phyloP scores from a whole-genome alignment of 1,140 invertebrate genomes.

The Capitella teleta region DNA sequence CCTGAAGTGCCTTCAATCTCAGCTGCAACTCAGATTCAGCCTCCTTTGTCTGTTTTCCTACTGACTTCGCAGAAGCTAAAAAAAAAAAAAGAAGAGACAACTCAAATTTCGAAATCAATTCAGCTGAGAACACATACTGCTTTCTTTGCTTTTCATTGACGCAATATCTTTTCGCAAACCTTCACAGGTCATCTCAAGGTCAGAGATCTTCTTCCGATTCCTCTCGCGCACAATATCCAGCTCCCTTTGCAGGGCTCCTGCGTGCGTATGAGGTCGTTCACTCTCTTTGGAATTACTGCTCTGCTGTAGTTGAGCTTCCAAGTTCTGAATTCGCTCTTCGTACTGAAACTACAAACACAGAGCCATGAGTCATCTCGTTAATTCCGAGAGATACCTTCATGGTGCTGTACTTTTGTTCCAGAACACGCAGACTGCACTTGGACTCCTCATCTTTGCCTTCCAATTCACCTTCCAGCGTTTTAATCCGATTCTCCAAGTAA shows the following conservation, averaged over 20 bases:
- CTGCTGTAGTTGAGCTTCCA: slow-evolving; percentile 29
- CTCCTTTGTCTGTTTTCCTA: slow-evolving; percentile 12
- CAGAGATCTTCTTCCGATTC: slow-evolving; percentile 23
- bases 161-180: slow-evolving; percentile 23
- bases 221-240: slow-evolving; percentile 29
- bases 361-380: not conserved
- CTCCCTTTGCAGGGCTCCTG: slow-evolving; percentile 30
- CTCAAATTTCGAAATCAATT: not conserved
- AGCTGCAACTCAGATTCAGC: slow-evolving; percentile 20
- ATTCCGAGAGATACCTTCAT: slow-evolving; percentile 31
- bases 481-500: slow-evolving; percentile 29
- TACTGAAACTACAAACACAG: slow-evolving; percentile 26
- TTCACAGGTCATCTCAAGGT: slow-evolving; percentile 23
- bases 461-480: slow-evolving; percentile 31
- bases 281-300: slow-evolving; percentile 14
- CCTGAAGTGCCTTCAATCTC: slow-evolving; percentile 20
- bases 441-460: slow-evolving; percentile 27
- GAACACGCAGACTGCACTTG: slow-evolving; percentile 22
- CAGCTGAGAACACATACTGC: slow-evolving; percentile 3
- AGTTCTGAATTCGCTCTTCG: slow-evolving; percentile 32
- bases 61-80: not conserved
- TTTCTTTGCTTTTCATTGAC: slow-evolving; percentile 15
- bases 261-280: slow-evolving; percentile 23
- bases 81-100: too few relatives aligned
- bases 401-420: slow-evolving; percentile 37